Base-by-base conservation (phyloP, 2,888 invertebrate genomes). In the Epinotia ramella region DNA sequence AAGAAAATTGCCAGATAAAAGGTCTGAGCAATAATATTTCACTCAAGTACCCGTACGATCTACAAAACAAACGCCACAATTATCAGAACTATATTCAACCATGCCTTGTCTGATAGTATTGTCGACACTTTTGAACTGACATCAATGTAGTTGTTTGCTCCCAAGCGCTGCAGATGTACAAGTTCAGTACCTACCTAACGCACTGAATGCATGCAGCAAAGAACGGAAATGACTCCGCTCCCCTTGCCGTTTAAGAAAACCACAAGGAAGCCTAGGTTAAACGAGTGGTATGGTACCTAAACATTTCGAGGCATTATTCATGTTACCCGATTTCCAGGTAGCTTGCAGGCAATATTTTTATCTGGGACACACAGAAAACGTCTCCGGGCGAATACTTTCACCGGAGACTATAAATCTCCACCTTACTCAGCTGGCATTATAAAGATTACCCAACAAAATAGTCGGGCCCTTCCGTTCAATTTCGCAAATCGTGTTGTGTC, bases 391-490 rank as follows among this genome's bases (percentile, higher is more conserved):
- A 75, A 75, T 75, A 65, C 46, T 69, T 74, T 70, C 62, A 73
- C 46, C 66, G 44, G 49, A 65, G 71, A 57, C 71, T 77, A 71
- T 77, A 77, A 77, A 78, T 77, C 76, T 76, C 68, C 64, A 53
- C 77, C 76, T 79, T 78, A 80, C 81, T 84, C 81, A 80, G 81
- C 80, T 79, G 81, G 86, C 83, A 86, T 88, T 87, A 86, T 84
- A 86, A 84, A 89, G 86, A 89, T 88, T 87, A 86, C 84, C 86
- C 86, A 78, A 82, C 85, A 85, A 87, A 87, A 87, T 88, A 86
- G 88, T 84, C 81, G 82, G 81, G 84, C 84, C 87, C 84, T 87
- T 89, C 88, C 89, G 88, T 89, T 88, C 88, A 88, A 89, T 89
- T 89, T 89, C 87, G 84, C 84, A 89, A 88, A 89, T 88, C 88